phyloP scores from a whole-genome alignment of 2,888 invertebrate genomes.

The Nematopogon swammerdamellus region DNA sequence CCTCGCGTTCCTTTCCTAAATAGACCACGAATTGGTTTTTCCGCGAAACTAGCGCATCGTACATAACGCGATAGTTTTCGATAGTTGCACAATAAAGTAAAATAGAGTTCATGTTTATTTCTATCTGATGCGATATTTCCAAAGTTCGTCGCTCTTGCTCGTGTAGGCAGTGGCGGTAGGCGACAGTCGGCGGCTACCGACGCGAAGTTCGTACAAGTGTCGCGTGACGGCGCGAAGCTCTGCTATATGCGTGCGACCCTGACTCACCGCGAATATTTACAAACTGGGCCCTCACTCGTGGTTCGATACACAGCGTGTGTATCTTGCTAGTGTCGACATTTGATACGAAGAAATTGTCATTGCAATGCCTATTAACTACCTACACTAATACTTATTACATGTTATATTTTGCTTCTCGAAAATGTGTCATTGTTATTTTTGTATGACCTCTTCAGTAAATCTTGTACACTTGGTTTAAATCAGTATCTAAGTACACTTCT shows the following conservation, averaged over 20 bases:
- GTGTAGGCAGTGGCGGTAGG: background rate
- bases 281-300: too few relatives aligned
- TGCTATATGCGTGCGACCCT: background rate
- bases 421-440: too few relatives aligned
- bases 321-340: too few relatives aligned
- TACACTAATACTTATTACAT: too few relatives aligned
- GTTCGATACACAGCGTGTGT: too few relatives aligned
- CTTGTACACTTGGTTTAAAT: too few relatives aligned
- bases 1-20: background rate
- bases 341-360: too few relatives aligned
- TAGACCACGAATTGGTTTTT: background rate
- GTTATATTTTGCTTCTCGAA: too few relatives aligned
- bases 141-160: slow-evolving; percentile 1
- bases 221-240: background rate
- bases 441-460: too few relatives aligned
- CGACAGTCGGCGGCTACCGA: slow-evolving; percentile 2
- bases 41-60: background rate
- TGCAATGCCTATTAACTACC: too few relatives aligned
- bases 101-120: background rate
- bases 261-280: background rate
- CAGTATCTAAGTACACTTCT: too few relatives aligned
- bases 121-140: background rate
- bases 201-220: background rate
- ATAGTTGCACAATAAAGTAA: background rate
- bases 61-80: background rate